A percentile compares a stretch with the other conserved stretches of the same genome.
Evolutionary conservation across 2,797 vertebrate genomes (phyloP).

Genomic region (Pelochelys cantorii): DNA sequence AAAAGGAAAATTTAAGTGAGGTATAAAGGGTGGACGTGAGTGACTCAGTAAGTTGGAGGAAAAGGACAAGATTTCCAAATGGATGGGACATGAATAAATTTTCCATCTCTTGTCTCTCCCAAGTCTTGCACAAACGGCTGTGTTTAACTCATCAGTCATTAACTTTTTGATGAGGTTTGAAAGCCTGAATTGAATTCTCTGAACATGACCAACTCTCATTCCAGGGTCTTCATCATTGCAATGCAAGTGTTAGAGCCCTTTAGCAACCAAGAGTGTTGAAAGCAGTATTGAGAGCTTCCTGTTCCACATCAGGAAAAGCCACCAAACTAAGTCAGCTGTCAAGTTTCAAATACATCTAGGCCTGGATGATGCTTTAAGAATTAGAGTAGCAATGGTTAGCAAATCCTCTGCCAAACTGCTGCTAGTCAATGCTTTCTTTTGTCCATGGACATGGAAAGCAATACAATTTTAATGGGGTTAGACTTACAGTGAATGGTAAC

Average conservation of each 20-base stretch:
- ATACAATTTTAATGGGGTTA: background rate
- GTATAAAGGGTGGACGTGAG: slow-evolving; percentile 75
- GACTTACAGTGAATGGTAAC: background rate
- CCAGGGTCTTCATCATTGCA: slow-evolving; percentile 49
- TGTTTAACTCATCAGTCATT: slow-evolving; percentile 73
- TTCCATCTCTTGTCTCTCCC: slow-evolving; percentile 62
- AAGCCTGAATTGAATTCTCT: slow-evolving; percentile 65
- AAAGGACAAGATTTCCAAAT: slow-evolving; percentile 73
- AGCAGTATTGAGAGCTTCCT: slow-evolving; percentile 1
- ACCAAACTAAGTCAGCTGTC: slow-evolving; percentile 54
- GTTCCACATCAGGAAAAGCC: slow-evolving; percentile 40
- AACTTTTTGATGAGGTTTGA: slow-evolving; percentile 75
- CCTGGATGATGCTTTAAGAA: background rate
- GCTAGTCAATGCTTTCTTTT: background rate
- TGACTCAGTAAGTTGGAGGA: slow-evolving; percentile 75
- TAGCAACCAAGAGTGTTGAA: slow-evolving; percentile 22
- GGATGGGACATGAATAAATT: slow-evolving; percentile 78
- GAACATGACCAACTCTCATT: slow-evolving; percentile 67
- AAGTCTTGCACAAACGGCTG: slow-evolving; percentile 66
- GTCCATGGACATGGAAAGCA: accelerated
- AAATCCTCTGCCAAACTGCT: background rate
- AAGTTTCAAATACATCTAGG: background rate
- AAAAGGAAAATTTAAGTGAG: slow-evolving; percentile 73
- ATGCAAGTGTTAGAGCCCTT: slow-evolving; percentile 57
- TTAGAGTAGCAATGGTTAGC: background rate